Evolutionary conservation across 2,888 invertebrate species (phyloP).

Genomic region (Ceraclea dissimilis): DNA sequence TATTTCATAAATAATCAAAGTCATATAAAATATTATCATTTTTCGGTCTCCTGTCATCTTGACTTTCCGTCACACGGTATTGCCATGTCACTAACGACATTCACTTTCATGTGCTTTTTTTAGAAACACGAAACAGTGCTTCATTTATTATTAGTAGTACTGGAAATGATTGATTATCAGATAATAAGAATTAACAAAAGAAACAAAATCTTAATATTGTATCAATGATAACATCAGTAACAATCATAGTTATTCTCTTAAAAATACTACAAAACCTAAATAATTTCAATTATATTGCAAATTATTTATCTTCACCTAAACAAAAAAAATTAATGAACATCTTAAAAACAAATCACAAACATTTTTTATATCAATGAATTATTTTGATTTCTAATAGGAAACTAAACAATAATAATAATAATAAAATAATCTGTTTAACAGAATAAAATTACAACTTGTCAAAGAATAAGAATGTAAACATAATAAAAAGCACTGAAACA

Average conservation of each 20-base stretch:
- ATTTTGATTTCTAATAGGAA: slow-evolving; percentile 28
- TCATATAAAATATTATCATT: too few species aligned
- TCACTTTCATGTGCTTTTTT: slow-evolving; percentile 15
- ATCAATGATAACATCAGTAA: slow-evolving; percentile 16
- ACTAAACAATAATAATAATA: slow-evolving; percentile 35
- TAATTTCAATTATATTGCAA: slow-evolving; percentile 26
- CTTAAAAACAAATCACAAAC: slow-evolving; percentile 40
- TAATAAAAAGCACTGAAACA: slow-evolving; percentile 16
- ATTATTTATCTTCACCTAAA: slow-evolving; percentile 23
- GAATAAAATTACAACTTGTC: slow-evolving; percentile 11
- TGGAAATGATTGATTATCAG: slow-evolving; percentile 13
- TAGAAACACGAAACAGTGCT: slow-evolving; percentile 8
- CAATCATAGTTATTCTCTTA: background rate
- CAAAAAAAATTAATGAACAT: slow-evolving; percentile 21
- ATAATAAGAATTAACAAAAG: slow-evolving; percentile 14
- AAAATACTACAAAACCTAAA: slow-evolving; percentile 20
- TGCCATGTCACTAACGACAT: too few species aligned
- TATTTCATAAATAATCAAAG: too few species aligned
- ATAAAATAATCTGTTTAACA: slow-evolving; percentile 23
- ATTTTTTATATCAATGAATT: slow-evolving; percentile 2
- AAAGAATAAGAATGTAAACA: slow-evolving; percentile 19
- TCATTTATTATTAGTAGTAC: background rate
- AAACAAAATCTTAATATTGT: slow-evolving; percentile 22
- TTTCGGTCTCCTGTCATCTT: too few species aligned
- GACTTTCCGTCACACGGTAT: too few species aligned